phyloP scores from a whole-genome alignment of 2,888 invertebrate genomes.

The Adelphocoris suturalis region DNA sequence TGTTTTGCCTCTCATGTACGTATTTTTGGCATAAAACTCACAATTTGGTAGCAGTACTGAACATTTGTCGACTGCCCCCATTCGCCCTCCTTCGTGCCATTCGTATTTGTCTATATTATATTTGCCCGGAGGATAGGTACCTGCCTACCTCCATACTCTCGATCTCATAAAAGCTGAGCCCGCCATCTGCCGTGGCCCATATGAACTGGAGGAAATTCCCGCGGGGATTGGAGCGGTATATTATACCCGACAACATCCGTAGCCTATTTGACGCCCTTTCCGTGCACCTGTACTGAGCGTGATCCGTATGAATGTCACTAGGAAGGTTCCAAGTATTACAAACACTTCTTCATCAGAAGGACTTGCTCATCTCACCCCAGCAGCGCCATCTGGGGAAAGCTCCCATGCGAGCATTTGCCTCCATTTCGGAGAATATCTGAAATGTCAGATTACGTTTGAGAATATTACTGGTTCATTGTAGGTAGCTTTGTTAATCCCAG shows the following conservation, averaged over 20 bases:
- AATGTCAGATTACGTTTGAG: background rate
- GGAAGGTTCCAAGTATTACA: constrained; percentile 36
- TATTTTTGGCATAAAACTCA: no score
- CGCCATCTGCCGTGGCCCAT: constrained; percentile 30
- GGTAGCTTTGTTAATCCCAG: background rate
- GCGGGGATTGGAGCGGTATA: constrained; percentile 21
- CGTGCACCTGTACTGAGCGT: background rate
- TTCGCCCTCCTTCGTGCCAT: no score
- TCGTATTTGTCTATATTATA: background rate
- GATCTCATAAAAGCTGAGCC: constrained; percentile 7
- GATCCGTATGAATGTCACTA: constrained; percentile 34
- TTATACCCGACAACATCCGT: background rate
- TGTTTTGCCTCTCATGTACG: no score
- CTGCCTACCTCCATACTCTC: background rate
- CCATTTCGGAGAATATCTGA: background rate
- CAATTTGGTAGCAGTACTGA: no score
- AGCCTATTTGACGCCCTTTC: background rate
- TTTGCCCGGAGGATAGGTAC: constrained; percentile 10
- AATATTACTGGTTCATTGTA: background rate
- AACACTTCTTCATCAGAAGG: constrained; percentile 13
- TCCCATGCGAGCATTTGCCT: background rate
- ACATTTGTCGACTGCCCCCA: no score
- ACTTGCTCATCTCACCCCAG: background rate
- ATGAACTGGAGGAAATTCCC: constrained; percentile 16
- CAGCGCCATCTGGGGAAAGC: constrained; percentile 10